A percentile compares a stretch with the other conserved stretches of the same genome.
Conservation (phyloP, 2,888 invertebrate species). For the Rhamphomyia laevipes region DNA sequence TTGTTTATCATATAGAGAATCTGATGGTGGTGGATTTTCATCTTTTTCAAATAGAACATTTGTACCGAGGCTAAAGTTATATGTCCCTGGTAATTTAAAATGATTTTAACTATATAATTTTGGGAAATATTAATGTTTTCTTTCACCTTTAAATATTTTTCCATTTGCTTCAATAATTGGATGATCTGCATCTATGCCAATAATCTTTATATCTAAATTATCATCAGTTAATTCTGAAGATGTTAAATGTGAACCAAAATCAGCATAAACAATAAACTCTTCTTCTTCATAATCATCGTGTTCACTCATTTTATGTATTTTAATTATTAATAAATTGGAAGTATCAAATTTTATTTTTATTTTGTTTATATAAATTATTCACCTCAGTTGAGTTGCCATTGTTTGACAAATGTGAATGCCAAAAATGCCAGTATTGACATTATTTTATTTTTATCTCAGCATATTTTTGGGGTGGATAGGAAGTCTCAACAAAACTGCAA, state of each 20-base stretch:
- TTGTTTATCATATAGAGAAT: constrained; percentile 45
- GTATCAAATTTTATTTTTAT: no score
- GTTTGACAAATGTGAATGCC: no score
- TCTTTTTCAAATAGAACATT: constrained; percentile 61
- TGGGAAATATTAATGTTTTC: background rate
- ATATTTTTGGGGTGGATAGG: no score
- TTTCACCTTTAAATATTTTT: constrained; percentile 47
- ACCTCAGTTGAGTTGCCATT: no score
- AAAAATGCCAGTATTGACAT: no score
- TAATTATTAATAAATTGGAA: no score
- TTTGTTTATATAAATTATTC: no score
- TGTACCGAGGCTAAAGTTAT: constrained; percentile 57
- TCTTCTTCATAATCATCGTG: constrained; percentile 29
- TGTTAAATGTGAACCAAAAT: constrained; percentile 31
- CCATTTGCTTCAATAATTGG: constrained; percentile 59
- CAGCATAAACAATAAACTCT: constrained; percentile 31
- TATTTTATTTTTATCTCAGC: no score
- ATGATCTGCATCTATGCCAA: constrained; percentile 48
- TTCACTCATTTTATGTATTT: background rate
- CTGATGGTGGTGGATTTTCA: constrained; percentile 34
- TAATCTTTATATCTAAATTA: constrained; percentile 35
- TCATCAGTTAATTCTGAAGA: constrained; percentile 25
- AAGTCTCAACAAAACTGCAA: no score
- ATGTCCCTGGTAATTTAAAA: constrained; percentile 44
- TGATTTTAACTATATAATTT: background rate